Percentiles rank a stretch among this genome's conserved stretches.
phyloP scores from a whole-genome alignment of 1,140 invertebrate species.

The Hydropsyche tenuis region DNA sequence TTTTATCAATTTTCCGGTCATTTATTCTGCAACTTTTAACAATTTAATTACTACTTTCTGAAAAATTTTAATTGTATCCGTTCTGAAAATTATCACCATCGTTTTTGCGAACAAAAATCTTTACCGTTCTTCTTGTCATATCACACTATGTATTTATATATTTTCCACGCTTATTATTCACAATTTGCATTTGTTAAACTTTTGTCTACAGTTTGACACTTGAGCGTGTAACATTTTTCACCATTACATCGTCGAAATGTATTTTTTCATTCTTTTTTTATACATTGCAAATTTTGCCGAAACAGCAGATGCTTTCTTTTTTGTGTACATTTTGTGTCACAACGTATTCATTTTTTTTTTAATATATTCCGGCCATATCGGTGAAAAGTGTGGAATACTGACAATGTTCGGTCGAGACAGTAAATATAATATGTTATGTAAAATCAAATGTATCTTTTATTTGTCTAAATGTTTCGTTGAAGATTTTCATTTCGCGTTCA shows the following conservation, averaged over 20 bases:
- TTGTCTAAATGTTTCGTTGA: no score
- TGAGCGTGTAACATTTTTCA: conserved; percentile 26
- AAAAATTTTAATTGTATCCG: no score
- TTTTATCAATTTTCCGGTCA: no score
- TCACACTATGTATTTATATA: neutral
- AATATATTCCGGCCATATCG: neutral
- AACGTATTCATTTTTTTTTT: neutral
- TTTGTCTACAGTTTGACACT: conserved; percentile 24
- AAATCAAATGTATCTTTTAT: no score
- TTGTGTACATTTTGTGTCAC: neutral
- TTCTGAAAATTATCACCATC: no score
- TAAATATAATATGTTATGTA: no score
- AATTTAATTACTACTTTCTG: no score
- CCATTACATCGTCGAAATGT: conserved; percentile 4
- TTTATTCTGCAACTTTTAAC: no score
- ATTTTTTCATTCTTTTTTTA: neutral
- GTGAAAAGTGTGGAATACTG: neutral
- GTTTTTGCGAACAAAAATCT: neutral
- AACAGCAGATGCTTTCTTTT: neutral
- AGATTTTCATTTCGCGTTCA: no score
- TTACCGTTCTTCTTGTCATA: neutral
- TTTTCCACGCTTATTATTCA: conserved; percentile 26
- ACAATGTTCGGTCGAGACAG: neutral
- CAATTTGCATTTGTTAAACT: conserved; percentile 28
- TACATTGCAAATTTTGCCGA: neutral